Conservation (phyloP, 2,888 invertebrate species). For the Lamellibrachia satsuma region DNA sequence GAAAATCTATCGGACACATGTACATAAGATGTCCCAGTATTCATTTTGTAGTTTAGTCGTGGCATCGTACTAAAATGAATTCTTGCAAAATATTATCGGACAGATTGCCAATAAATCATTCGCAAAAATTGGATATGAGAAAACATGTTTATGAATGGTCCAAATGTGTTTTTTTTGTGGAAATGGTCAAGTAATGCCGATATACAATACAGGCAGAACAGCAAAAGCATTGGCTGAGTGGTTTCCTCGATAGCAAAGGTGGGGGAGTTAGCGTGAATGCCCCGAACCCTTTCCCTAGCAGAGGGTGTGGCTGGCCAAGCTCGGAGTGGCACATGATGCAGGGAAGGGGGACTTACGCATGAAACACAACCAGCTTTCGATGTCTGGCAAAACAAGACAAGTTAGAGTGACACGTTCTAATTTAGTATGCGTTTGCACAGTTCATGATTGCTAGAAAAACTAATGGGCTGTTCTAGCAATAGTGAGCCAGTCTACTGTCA, state of each 20-base stretch:
- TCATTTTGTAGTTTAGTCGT: background rate
- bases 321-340: background rate
- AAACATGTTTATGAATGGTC: background rate
- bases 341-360: background rate
- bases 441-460: background rate
- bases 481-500: conserved; percentile 7
- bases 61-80: background rate
- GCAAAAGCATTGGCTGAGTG: background rate
- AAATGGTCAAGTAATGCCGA: background rate
- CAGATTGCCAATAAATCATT: background rate
- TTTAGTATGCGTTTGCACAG: background rate
- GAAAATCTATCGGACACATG: background rate
- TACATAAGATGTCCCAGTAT: no score
- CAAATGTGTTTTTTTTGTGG: background rate
- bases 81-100: background rate
- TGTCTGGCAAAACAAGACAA: background rate
- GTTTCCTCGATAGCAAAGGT: background rate
- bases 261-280: background rate
- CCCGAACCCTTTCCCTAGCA: background rate
- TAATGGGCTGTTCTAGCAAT: background rate
- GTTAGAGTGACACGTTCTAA: background rate
- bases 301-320: background rate
- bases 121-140: background rate
- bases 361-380: background rate
- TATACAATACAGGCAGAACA: background rate